Conservation (phyloP, 53 echinoderm and acorn worm genomes). For the Patiria pectinifera region DNA sequence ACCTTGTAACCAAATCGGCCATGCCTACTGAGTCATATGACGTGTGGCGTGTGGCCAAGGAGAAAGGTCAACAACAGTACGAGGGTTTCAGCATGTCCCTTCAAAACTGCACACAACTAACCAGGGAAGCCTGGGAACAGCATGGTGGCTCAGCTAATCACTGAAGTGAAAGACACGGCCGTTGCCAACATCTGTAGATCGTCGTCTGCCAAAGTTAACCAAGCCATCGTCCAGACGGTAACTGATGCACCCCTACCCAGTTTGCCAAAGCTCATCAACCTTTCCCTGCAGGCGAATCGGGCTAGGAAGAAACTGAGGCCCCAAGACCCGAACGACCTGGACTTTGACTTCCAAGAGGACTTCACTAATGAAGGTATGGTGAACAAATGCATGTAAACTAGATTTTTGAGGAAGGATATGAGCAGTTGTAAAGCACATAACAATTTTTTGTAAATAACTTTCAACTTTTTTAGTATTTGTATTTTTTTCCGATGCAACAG, state of each 20-base stretch:
- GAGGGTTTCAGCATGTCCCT: too few species aligned
- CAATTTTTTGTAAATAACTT: too few species aligned
- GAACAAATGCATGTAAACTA: too few species aligned
- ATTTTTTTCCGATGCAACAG: too few species aligned
- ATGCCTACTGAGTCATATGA: too few species aligned
- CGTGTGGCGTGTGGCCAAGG: too few species aligned
- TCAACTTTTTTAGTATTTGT: too few species aligned
- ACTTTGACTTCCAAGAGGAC: background rate
- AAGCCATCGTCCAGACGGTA: background rate
- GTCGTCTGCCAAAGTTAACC: background rate
- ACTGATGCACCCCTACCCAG: background rate
- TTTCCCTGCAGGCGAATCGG: constrained; percentile 25
- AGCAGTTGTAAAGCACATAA: too few species aligned
- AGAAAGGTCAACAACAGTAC: too few species aligned
- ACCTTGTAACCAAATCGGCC: too few species aligned
- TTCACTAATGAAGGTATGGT: background rate
- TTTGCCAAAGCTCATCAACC: constrained; percentile 1
- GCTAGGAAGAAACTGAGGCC: constrained; percentile 41
- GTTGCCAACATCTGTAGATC: background rate
- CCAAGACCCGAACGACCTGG: constrained; percentile 45
- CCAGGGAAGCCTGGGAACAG: constrained; percentile 32
- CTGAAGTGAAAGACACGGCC: background rate
- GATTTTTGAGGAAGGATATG: too few species aligned
- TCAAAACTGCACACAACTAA: background rate
- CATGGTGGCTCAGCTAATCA: background rate